Base-by-base conservation (phyloP, 2,113 vertebrate genomes). In the Carassius carassius region DNA sequence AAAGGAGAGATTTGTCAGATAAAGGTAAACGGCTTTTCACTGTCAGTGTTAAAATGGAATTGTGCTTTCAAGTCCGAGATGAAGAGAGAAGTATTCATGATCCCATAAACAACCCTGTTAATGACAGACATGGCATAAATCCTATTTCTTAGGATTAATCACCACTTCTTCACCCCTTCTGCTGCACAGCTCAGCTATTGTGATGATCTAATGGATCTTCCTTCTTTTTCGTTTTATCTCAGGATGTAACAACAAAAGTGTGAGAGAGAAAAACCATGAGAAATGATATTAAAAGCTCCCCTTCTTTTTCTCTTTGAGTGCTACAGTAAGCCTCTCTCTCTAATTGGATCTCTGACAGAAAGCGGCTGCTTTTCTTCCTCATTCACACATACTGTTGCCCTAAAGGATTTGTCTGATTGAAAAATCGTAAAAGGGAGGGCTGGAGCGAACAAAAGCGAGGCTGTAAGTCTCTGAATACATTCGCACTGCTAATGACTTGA, bases 401-500 rank as follows among this genome's bases (percentile, higher is more conserved):
- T 93, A 86, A 87, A 90, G 41, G 82, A 60, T 35, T 84, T 23
- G 82, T 49, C 44, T 88, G 90, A 94, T 83, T 92, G 92, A 93
- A 93, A 92, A 91, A 92, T 89, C 90, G 54, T 88, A 91, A 51
- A 70, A 70, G 80, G 32, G 81, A 76, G 60, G 37, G 37, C 63
- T 65, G 79, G 69, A 85, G 80, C 79, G n/a, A 17, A 14, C 35
- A 65, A 14, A 47, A 69, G 82, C 3, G 41, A 25, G 69, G 90
- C 90, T 93, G 92, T 93, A 94, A 92, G 90, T 88, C 91, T 91
- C 90, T 89, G 89, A 91, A 92, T 92, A 90, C 92, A 93, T 93
- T 90, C 91, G 89, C 86, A 74, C 78, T 78, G 29, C 92, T 94
- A 94, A 94, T 94, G 93, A 94, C 92, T 89, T 82, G 90, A 92